A percentile compares a stretch with the other conserved stretches of the same genome.
phyloP scores from a whole-genome alignment of 2,113 vertebrate species.

The Phaethon lepturus region DNA sequence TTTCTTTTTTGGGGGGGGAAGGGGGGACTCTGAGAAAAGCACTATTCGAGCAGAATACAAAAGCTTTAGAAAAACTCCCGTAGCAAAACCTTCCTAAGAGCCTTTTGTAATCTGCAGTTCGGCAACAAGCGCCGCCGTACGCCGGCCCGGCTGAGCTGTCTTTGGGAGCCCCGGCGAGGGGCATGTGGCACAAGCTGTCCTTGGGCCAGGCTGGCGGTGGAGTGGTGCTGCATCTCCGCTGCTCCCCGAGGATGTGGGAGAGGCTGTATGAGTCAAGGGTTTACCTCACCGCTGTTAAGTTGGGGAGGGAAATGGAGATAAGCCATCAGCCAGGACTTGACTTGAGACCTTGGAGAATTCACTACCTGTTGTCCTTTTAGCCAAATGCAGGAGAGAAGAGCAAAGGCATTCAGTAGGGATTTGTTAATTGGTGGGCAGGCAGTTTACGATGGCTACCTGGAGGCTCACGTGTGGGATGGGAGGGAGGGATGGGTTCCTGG shows the following conservation, averaged over 20 bases:
- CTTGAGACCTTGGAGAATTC: not conserved
- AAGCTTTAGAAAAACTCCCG: not conserved
- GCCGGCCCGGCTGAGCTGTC: not conserved
- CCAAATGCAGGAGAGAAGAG: not conserved
- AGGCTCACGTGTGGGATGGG: not conserved
- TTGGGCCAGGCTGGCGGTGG: not conserved
- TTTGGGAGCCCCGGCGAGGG: not conserved
- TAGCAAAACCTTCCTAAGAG: not conserved
- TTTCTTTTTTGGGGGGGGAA: not conserved
- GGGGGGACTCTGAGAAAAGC: not conserved
- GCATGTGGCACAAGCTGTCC: not conserved
- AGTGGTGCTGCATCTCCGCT: not conserved
- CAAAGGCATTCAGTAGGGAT: not conserved
- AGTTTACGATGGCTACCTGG: not conserved
- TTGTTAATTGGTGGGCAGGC: not conserved
- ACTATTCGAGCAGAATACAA: not conserved
- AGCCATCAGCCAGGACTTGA: not conserved
- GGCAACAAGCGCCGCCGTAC: rapidly evolving
- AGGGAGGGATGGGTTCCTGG: not conserved
- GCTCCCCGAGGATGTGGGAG: not conserved
- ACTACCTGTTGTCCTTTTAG: not conserved
- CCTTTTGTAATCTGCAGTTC: not conserved
- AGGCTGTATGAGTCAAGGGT: not conserved
- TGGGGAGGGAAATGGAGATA: not conserved
- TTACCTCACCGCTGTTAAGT: not conserved